A percentile compares a stretch with the other conserved stretches of the same genome.
These are phyloP conservation scores for Pandemis corylana DNA, from an alignment of 2,888 invertebrate genomes.

Conservation along the genomic window DNA sequence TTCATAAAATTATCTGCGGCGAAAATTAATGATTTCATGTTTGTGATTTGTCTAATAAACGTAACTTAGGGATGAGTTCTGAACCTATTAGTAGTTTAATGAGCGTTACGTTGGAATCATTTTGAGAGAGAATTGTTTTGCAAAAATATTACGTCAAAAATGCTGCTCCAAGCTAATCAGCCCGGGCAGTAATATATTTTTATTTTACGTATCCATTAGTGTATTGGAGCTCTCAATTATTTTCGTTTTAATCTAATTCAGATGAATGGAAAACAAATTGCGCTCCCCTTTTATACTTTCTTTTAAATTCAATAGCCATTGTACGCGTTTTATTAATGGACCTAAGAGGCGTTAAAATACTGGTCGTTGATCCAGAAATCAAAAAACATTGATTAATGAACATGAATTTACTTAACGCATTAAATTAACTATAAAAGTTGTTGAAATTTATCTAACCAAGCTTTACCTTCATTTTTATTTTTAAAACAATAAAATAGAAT, in stretches of 20 bases:
- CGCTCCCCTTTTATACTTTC: constrained; percentile 4
- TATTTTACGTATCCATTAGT: constrained; percentile 2
- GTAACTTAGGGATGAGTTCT: background rate
- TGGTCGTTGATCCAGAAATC: background rate
- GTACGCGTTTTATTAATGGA: background rate
- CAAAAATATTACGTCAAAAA: background rate
- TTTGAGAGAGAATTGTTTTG: background rate
- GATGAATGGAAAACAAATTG: constrained; percentile 18
- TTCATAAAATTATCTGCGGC: background rate
- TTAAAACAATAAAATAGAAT: no score
- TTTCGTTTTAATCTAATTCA: constrained; percentile 8
- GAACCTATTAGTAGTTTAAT: background rate
- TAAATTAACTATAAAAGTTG: background rate
- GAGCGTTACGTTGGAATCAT: background rate
- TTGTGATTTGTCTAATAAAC: background rate
- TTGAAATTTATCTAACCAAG: background rate
- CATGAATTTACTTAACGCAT: background rate
- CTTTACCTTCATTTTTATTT: background rate
- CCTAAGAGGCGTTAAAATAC: background rate
- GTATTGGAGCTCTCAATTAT: background rate
- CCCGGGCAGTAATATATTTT: background rate
- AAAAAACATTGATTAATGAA: background rate
- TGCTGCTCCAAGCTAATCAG: background rate
- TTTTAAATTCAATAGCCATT: constrained; percentile 1
- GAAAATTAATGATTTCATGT: background rate